A percentile compares a stretch with the other conserved stretches of the same genome.
Evolutionary conservation across 2,888 invertebrate genomes (phyloP).

Genomic region (Zonitis immaculata): DNA sequence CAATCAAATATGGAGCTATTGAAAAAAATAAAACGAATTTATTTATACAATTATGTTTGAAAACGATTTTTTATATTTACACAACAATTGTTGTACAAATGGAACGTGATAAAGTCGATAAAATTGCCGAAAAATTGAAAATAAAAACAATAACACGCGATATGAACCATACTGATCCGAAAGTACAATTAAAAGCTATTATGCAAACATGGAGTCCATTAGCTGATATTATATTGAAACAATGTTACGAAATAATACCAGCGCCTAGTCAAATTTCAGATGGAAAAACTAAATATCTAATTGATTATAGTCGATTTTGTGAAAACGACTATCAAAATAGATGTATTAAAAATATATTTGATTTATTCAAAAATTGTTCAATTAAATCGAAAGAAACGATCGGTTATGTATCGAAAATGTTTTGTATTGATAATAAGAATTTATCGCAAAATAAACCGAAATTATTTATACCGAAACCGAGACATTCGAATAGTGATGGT

Average conservation of each 20-base stretch:
- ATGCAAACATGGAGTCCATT: slow-evolving; percentile 89
- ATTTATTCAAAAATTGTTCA: slow-evolving; percentile 30
- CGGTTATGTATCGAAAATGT: slow-evolving; percentile 86
- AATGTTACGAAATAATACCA: slow-evolving; percentile 77
- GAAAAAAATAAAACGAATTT: slow-evolving; percentile 88
- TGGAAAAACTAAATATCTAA: slow-evolving; percentile 76
- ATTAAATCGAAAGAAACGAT: slow-evolving; percentile 59
- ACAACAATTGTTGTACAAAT: slow-evolving; percentile 72
- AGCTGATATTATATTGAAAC: slow-evolving; percentile 73
- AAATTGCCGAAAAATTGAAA: slow-evolving; percentile 70
- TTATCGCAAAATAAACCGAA: slow-evolving; percentile 78
- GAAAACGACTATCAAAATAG: slow-evolving; percentile 63
- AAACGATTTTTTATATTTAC: slow-evolving; percentile 88
- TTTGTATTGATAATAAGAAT: slow-evolving; percentile 67
- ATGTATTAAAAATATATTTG: slow-evolving; percentile 58
- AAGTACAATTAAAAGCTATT: slow-evolving; percentile 73
- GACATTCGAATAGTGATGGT: slow-evolving; percentile 7
- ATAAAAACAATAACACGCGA: slow-evolving; percentile 74
- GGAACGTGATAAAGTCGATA: slow-evolving; percentile 67
- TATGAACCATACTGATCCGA: slow-evolving; percentile 70
- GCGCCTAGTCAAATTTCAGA: slow-evolving; percentile 70
- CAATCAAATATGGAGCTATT: slow-evolving; percentile 82
- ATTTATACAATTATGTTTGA: slow-evolving; percentile 87
- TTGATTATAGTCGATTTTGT: slow-evolving; percentile 58
- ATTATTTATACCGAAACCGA: slow-evolving; percentile 60